These are phyloP conservation scores for Canis aureus DNA, from an alignment of 2,113 vertebrate genomes.

Conservation along the genomic window DNA sequence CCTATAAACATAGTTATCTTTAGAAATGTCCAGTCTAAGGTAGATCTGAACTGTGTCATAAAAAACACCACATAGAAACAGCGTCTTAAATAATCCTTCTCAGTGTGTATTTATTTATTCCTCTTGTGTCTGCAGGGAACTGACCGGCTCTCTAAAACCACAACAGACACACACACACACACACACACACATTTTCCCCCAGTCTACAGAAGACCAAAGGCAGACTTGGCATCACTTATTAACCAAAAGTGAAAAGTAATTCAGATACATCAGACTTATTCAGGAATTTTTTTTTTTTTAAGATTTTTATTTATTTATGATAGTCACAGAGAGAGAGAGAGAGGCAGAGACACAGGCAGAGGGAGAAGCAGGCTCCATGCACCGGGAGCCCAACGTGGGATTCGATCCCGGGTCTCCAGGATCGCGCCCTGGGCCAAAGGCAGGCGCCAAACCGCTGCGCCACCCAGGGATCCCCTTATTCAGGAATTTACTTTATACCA, in stretches of 20 bases:
- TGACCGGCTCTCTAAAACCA: not conserved
- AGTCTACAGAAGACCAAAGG: not conserved
- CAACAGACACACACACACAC: not conserved
- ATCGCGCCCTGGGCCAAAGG: no score
- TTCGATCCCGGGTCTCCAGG: no score
- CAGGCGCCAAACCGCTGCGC: no score
- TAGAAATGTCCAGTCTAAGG: slow-evolving; percentile 71
- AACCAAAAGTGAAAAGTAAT: not conserved
- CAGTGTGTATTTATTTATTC: not conserved
- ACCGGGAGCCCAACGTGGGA: no score
- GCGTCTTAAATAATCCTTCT: slow-evolving; percentile 17
- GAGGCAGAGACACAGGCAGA: no score
- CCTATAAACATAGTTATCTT: slow-evolving; percentile 80
- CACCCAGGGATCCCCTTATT: no score
- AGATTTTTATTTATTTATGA: no score
- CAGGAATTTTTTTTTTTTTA: no score
- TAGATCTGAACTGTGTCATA: slow-evolving; percentile 65
- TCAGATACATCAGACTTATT: not conserved
- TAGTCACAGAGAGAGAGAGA: no score
- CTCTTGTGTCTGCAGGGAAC: slow-evolving; percentile 28
- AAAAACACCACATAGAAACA: slow-evolving; percentile 55
- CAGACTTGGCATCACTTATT: not conserved
- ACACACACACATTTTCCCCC: accelerated
- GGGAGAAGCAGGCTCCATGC: no score
- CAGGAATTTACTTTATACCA: not conserved